Conservation (phyloP, 2,113 vertebrate species). For the Psittacus erithacus region DNA sequence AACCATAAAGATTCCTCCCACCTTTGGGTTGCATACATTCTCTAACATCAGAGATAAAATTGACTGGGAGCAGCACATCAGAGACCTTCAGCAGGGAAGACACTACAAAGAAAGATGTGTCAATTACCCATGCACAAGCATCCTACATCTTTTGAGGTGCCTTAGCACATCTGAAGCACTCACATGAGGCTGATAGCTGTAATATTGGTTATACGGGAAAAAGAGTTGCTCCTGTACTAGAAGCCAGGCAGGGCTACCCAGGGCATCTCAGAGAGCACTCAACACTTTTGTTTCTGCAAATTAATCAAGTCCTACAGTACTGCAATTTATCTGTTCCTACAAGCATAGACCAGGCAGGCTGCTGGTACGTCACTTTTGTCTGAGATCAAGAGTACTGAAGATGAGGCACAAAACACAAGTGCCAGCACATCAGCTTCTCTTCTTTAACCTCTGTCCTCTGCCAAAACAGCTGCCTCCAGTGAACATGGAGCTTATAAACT, state of each 20-base stretch:
- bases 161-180: neutral
- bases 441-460: neutral
- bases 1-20: neutral
- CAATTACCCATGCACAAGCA: neutral
- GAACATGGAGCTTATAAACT: neutral
- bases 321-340: neutral
- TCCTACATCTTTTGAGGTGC: neutral
- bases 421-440: neutral
- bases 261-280: neutral
- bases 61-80: neutral
- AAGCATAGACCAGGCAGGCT: neutral
- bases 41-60: neutral
- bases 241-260: neutral
- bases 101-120: neutral
- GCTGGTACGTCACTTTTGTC: neutral
- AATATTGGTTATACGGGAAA: neutral
- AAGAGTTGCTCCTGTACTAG: neutral
- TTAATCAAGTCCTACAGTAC: neutral
- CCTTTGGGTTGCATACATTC: neutral
- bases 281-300: neutral
- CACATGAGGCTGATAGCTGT: neutral
- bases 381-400: neutral
- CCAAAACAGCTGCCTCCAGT: neutral
- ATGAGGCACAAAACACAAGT: neutral
- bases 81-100: neutral